Conservation (phyloP, 1,140 invertebrate species). For the Diachasmimorpha longicaudata region DNA sequence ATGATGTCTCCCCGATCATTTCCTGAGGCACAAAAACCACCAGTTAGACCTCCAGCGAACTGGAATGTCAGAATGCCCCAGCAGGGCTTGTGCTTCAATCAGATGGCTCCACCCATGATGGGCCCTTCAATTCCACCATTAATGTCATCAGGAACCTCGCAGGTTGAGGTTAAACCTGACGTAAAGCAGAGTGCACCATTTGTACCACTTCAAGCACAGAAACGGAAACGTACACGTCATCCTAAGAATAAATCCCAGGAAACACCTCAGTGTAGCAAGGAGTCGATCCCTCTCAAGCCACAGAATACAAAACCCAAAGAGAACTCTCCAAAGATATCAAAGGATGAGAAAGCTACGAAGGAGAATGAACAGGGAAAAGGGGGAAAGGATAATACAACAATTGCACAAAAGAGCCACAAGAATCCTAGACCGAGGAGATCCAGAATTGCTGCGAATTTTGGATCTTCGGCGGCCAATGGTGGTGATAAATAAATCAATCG, state of each 20-base stretch:
- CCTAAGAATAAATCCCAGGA: conserved; percentile 20
- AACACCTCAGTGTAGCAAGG: background rate
- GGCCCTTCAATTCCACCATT: conserved; percentile 21
- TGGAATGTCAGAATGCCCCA: conserved; percentile 21
- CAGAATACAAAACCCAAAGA: conserved; percentile 30
- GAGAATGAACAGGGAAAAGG: conserved; percentile 31
- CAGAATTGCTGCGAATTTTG: conserved; percentile 66
- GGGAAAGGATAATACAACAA: conserved; percentile 12
- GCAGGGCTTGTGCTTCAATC: conserved; percentile 11
- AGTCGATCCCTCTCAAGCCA: conserved; percentile 9
- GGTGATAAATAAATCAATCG: conserved; percentile 12
- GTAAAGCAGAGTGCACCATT: conserved; percentile 48
- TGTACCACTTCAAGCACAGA: conserved; percentile 61
- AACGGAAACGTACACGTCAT: conserved; percentile 48
- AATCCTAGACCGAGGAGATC: conserved; percentile 57
- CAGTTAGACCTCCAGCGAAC: conserved; percentile 17
- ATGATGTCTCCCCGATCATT: conserved; percentile 21
- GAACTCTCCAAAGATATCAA: conserved; percentile 31
- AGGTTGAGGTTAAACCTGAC: conserved; percentile 38
- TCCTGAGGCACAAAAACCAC: conserved; percentile 25
- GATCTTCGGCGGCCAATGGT: conserved; percentile 38
- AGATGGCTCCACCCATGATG: conserved; percentile 4
- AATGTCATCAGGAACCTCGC: conserved; percentile 25
- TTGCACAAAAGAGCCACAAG: conserved; percentile 43
- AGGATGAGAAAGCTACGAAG: conserved; percentile 24